These are phyloP conservation scores for Zygogramma bicolorata DNA, from an alignment of 2,888 invertebrate genomes.

Conservation along the genomic window DNA sequence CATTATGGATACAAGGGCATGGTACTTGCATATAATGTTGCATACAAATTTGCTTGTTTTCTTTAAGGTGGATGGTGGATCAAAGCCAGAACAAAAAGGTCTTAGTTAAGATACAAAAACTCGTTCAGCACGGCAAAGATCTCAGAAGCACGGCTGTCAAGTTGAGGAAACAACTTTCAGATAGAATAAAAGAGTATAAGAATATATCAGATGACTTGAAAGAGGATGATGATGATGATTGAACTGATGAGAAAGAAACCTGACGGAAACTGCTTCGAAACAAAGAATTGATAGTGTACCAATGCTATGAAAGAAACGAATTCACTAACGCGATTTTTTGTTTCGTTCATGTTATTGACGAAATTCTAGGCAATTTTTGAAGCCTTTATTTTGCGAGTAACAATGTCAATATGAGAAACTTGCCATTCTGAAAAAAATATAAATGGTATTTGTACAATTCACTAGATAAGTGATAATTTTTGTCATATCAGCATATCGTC, in stretches of 20 bases:
- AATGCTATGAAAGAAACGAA: too few relatives aligned
- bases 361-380: background rate
- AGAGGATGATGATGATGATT: too few relatives aligned
- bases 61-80: conserved; percentile 75
- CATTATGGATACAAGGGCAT: too few relatives aligned
- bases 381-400: background rate
- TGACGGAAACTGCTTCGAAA: too few relatives aligned
- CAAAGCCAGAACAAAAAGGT: conserved; percentile 72
- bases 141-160: conserved; percentile 69
- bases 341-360: background rate
- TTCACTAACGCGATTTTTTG: too few relatives aligned
- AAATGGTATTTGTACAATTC: background rate
- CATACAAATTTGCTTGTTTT: background rate
- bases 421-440: background rate
- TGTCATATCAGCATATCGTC: background rate
- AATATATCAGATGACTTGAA: conserved; percentile 34
- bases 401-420: background rate
- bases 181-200: conserved; percentile 36
- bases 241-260: too few relatives aligned
- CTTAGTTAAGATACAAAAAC: conserved; percentile 74
- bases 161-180: conserved; percentile 38
- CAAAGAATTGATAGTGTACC: too few relatives aligned
- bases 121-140: conserved; percentile 81
- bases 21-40: too few relatives aligned
- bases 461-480: too few relatives aligned